Conservation (phyloP, 2,888 invertebrate species). For the Cloeon dipterum region DNA sequence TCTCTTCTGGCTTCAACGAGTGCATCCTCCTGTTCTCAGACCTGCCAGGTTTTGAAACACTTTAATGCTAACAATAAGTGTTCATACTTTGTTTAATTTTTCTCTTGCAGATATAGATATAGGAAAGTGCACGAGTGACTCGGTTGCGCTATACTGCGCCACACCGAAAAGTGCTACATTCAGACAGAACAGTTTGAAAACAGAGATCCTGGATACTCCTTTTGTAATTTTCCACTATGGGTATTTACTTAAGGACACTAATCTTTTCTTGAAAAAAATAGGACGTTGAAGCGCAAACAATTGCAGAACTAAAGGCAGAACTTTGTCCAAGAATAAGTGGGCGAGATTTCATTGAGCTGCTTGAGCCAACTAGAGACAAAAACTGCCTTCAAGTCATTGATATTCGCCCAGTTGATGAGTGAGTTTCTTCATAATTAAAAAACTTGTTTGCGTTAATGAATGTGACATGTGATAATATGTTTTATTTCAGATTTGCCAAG, state of each 20-base stretch:
- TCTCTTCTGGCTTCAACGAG: slow-evolving; percentile 90
- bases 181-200: slow-evolving; percentile 41
- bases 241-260: background rate
- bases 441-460: too few relatives aligned
- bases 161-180: slow-evolving; percentile 78
- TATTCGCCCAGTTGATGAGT: slow-evolving; percentile 39
- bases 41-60: slow-evolving; percentile 50
- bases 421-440: too few relatives aligned
- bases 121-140: slow-evolving; percentile 73
- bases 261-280: slow-evolving; percentile 17
- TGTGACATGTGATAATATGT: too few relatives aligned
- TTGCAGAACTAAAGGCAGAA: slow-evolving; percentile 46
- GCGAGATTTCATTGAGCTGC: slow-evolving; percentile 53
- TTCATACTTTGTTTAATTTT: slow-evolving; percentile 4
- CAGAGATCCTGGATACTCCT: background rate
- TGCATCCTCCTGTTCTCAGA: slow-evolving; percentile 97
- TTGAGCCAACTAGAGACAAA: slow-evolving; percentile 25
- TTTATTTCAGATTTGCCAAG: background rate
- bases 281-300: slow-evolving; percentile 43
- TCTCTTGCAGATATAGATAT: slow-evolving; percentile 58
- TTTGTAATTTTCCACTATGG: background rate
- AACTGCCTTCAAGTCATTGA: slow-evolving; percentile 37
- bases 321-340: slow-evolving; percentile 66
- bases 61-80: background rate
- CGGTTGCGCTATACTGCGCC: slow-evolving; percentile 58